Conservation (phyloP, 2,113 vertebrate species). For the Brevimyrus niger region DNA sequence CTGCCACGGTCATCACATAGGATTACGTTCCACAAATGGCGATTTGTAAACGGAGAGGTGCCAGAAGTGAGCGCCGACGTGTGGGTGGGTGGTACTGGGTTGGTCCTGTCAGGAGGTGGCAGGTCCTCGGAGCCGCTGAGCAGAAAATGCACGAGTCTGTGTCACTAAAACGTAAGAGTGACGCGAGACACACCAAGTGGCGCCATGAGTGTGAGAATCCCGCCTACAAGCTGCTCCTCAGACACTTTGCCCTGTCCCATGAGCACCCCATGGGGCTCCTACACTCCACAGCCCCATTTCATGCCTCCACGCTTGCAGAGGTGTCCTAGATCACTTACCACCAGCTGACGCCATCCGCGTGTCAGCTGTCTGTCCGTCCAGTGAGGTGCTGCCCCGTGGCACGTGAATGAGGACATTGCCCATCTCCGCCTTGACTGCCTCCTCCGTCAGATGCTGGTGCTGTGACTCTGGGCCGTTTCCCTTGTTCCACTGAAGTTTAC, state of each 20-base stretch:
- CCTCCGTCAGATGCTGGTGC: not conserved
- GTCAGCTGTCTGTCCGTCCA: not conserved
- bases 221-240: not conserved
- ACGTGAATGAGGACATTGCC: not conserved
- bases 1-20: slow-evolving; percentile 45
- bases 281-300: not conserved
- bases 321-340: too few species aligned
- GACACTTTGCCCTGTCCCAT: not conserved
- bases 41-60: not conserved
- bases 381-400: not conserved
- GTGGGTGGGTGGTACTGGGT: not conserved
- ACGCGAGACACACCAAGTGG: not conserved
- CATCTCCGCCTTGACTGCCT: not conserved
- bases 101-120: not conserved
- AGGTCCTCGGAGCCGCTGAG: not conserved
- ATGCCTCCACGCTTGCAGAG: not conserved
- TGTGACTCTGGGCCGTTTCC: not conserved
- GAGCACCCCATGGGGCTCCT: not conserved
- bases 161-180: not conserved
- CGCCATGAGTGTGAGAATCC: not conserved
- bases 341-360: not conserved
- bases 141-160: not conserved
- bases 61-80: not conserved
- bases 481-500: not conserved
- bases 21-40: slow-evolving; percentile 24